Conservation (phyloP, 37 sponge, comb jelly and placozoan genomes). For the Trichoplax adhaerens region DNA sequence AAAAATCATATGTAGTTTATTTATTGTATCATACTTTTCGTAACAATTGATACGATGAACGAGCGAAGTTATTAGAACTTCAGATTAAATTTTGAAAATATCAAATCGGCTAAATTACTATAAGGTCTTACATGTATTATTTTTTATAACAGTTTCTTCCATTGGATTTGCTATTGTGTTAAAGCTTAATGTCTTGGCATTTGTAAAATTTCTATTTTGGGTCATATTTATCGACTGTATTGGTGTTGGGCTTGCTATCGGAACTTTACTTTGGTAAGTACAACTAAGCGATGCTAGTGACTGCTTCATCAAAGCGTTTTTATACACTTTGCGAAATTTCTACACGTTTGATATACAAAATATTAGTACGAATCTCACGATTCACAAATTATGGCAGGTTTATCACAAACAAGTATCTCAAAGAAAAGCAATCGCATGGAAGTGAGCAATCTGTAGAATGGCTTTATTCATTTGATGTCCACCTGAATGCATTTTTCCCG, state of each 20-base stretch:
- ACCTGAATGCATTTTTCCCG: slow-evolving; percentile 83
- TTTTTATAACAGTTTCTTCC: slow-evolving; percentile 26
- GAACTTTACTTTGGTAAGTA: slow-evolving; percentile 62
- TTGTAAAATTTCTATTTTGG: slow-evolving; percentile 56
- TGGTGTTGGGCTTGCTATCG: slow-evolving; percentile 46
- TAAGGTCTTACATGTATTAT: neutral
- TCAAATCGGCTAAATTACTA: no score
- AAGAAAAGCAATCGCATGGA: neutral
- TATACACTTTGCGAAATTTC: no score
- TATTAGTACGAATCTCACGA: neutral
- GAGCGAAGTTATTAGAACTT: no score
- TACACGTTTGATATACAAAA: no score
- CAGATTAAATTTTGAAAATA: no score
- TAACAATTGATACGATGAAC: no score
- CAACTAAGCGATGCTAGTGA: neutral
- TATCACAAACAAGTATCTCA: slow-evolving; percentile 18
- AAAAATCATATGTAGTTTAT: no score
- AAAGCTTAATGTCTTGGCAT: slow-evolving; percentile 29
- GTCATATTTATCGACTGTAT: slow-evolving; percentile 69
- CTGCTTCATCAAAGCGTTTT: no score
- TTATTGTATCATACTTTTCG: no score
- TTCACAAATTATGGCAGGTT: slow-evolving; percentile 19
- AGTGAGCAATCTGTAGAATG: slow-evolving; percentile 53
- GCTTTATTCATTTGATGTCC: slow-evolving; percentile 92
- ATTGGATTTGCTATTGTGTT: slow-evolving; percentile 46